These are phyloP conservation scores for Zootermopsis nevadensis DNA, from an alignment of 2,888 invertebrate species.

Conservation along the genomic window DNA sequence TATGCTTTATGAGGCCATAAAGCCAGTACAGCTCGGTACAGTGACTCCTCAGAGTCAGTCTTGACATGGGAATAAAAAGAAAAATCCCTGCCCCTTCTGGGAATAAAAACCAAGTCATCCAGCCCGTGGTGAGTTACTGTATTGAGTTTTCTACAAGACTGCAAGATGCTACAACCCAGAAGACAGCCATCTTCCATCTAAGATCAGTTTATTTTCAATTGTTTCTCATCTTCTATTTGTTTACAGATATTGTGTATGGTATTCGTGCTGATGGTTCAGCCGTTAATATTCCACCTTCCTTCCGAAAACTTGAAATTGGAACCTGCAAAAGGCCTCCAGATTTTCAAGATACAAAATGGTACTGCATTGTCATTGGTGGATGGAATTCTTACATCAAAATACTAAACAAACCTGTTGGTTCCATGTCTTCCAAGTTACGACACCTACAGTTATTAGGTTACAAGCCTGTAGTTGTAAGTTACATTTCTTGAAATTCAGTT, in stretches of 20 bases:
- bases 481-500: background rate
- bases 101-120: too few species aligned
- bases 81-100: too few species aligned
- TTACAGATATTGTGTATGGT: conserved; percentile 72
- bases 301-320: conserved; percentile 67
- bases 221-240: conserved; percentile 46
- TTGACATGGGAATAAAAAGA: too few species aligned
- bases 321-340: conserved; percentile 59
- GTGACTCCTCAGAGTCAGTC: too few species aligned
- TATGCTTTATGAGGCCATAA: too few species aligned
- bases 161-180: too few species aligned
- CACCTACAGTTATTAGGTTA: conserved; percentile 70
- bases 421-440: conserved; percentile 70
- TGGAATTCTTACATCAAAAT: conserved; percentile 71
- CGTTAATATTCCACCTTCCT: conserved; percentile 60
- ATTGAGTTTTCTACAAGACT: too few species aligned
- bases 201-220: too few species aligned
- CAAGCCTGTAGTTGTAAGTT: conserved; percentile 19
- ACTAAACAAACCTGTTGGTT: conserved; percentile 68
- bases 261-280: conserved; percentile 66
- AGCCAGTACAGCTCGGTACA: too few species aligned
- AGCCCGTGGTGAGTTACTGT: too few species aligned
- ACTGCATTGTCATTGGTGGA: conserved; percentile 68
- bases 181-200: background rate
- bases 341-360: conserved; percentile 53